Percentiles rank a stretch among this genome's conserved stretches.
Evolutionary conservation across 2,113 vertebrate species (phyloP).

Genomic region (Alaudala cheleensis): DNA sequence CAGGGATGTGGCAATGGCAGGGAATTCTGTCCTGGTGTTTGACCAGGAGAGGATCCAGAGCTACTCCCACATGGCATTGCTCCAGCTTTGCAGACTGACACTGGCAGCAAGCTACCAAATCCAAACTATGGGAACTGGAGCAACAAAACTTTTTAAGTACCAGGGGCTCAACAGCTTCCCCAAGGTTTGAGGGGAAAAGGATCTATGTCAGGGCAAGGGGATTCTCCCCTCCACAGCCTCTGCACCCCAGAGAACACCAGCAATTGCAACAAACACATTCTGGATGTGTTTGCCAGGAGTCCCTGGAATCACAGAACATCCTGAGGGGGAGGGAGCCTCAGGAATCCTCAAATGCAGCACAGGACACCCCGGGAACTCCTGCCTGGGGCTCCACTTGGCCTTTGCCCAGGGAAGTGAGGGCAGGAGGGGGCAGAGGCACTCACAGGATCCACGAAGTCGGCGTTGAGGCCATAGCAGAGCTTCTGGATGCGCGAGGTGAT

Average conservation of each 20-base stretch:
- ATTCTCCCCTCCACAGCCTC: not conserved
- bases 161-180: not conserved
- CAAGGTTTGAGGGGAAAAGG: not conserved
- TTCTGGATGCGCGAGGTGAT: conserved; percentile 97
- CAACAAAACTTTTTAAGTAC: not conserved
- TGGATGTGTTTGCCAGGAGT: fast-evolving
- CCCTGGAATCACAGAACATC: not conserved
- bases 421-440: conserved; percentile 49
- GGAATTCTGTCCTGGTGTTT: not conserved
- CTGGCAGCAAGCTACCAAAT: not conserved
- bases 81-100: not conserved
- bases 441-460: conserved; percentile 94
- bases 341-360: fast-evolving
- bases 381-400: fast-evolving
- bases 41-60: not conserved
- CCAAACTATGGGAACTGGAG: fast-evolving
- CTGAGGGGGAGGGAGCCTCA: fast-evolving
- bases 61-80: not conserved
- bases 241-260: not conserved
- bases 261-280: not conserved
- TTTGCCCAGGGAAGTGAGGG: not conserved
- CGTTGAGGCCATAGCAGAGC: conserved; percentile 94
- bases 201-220: not conserved
- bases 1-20: not conserved
- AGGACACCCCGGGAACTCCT: fast-evolving